These are phyloP conservation scores for Perodicticus potto DNA, from an alignment of 2,797 vertebrate species.

Conservation along the genomic window DNA sequence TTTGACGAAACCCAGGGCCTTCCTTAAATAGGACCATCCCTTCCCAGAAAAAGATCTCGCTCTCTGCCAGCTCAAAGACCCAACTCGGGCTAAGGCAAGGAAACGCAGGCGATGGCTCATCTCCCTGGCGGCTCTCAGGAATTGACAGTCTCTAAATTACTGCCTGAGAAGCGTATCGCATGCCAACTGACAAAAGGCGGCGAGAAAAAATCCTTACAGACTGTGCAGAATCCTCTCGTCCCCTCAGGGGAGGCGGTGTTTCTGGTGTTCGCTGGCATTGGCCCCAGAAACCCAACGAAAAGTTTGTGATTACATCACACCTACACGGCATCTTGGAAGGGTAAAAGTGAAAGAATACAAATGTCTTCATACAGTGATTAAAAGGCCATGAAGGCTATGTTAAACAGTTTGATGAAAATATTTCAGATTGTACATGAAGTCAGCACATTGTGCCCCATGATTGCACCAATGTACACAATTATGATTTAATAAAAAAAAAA, in stretches of 20 bases:
- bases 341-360: too few species aligned
- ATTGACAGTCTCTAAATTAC: slow-evolving; percentile 83
- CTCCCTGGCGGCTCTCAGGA: slow-evolving; percentile 73
- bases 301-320: slow-evolving; percentile 78
- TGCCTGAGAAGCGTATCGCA: slow-evolving; percentile 75
- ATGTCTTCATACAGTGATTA: too few species aligned
- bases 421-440: too few species aligned
- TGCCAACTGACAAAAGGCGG: slow-evolving; percentile 77
- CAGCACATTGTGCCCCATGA: too few species aligned
- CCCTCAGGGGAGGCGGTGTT: slow-evolving; percentile 65
- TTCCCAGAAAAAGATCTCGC: slow-evolving; percentile 62
- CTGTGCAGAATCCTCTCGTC: slow-evolving; percentile 58
- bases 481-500: too few species aligned
- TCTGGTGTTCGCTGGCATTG: slow-evolving; percentile 68
- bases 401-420: too few species aligned
- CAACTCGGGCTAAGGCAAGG: background rate
- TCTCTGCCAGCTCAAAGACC: slow-evolving; percentile 67
- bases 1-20: slow-evolving; percentile 77
- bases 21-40: slow-evolving; percentile 49
- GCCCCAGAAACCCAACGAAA: slow-evolving; percentile 84
- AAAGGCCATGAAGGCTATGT: too few species aligned
- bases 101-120: slow-evolving; percentile 6
- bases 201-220: slow-evolving; percentile 64
- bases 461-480: too few species aligned
- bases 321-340: too few species aligned